phyloP scores from a whole-genome alignment of 1,140 invertebrate genomes.

The Lordiphosa clarofinis region DNA sequence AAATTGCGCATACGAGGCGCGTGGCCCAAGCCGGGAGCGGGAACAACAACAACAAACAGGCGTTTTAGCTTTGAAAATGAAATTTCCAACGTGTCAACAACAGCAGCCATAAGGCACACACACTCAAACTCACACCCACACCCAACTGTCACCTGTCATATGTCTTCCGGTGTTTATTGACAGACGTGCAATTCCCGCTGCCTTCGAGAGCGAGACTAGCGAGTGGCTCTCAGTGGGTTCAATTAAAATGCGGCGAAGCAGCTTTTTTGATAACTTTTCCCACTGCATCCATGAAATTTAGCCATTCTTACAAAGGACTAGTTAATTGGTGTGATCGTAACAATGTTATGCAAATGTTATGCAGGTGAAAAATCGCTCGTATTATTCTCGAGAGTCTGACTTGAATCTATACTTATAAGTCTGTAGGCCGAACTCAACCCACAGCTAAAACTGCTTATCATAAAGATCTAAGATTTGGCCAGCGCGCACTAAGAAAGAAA shows the following conservation, averaged over 20 bases:
- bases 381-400: too few species aligned
- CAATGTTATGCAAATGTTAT: too few species aligned
- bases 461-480: too few species aligned
- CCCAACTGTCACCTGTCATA: constrained; percentile 34
- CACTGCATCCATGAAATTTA: too few species aligned
- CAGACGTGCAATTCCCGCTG: constrained; percentile 21
- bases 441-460: too few species aligned
- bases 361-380: too few species aligned
- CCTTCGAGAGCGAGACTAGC: background rate
- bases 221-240: background rate
- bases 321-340: too few species aligned
- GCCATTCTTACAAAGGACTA: too few species aligned
- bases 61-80: constrained; percentile 58
- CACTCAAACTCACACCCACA: constrained; percentile 4
- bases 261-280: too few species aligned
- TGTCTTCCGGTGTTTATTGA: constrained; percentile 47
- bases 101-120: constrained; percentile 35
- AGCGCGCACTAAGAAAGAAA: too few species aligned
- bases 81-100: constrained; percentile 70
- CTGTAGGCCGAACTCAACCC: too few species aligned
- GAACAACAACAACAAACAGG: constrained; percentile 26
- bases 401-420: too few species aligned
- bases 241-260: background rate
- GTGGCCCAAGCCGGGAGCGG: constrained; percentile 30
- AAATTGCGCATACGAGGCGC: constrained; percentile 70